phyloP scores from a whole-genome alignment of 2,888 invertebrate genomes.

The Julus scandinavius region DNA sequence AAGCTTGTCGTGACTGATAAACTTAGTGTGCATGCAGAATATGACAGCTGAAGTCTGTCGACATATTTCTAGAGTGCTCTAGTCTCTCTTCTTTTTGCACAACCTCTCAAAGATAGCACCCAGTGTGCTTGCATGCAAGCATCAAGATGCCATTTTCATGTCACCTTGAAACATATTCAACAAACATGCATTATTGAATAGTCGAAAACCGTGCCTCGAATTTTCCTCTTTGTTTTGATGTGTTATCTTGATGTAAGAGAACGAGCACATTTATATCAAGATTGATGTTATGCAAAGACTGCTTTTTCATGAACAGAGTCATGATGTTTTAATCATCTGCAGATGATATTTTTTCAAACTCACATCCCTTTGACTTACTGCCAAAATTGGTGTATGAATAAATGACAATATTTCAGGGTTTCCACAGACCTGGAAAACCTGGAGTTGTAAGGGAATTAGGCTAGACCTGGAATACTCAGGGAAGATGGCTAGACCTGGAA shows the following conservation, averaged over 20 bases:
- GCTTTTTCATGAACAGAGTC: neutral
- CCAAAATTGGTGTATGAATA: too few relatives aligned
- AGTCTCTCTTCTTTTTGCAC: neutral
- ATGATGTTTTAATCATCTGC: neutral
- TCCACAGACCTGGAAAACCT: too few relatives aligned
- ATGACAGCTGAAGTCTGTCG: slow-evolving; percentile 17
- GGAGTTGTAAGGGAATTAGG: too few relatives aligned
- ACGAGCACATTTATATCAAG: neutral
- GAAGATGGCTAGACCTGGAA: too few relatives aligned
- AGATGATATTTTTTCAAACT: neutral
- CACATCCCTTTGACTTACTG: too few relatives aligned
- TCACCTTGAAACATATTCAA: neutral
- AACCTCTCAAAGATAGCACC: neutral
- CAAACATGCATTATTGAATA: slow-evolving; percentile 26
- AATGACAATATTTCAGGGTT: too few relatives aligned
- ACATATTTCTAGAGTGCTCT: slow-evolving; percentile 21
- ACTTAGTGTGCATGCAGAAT: neutral
- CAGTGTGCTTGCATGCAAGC: neutral
- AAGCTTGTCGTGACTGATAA: slow-evolving; percentile 26
- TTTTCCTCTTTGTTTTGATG: slow-evolving; percentile 17
- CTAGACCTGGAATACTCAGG: too few relatives aligned
- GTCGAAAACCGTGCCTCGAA: neutral
- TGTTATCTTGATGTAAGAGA: neutral
- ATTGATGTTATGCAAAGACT: neutral
- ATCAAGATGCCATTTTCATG: slow-evolving; percentile 4